Conservation (phyloP, 2,888 invertebrate species). For the Drosophila nr. perissopoda region DNA sequence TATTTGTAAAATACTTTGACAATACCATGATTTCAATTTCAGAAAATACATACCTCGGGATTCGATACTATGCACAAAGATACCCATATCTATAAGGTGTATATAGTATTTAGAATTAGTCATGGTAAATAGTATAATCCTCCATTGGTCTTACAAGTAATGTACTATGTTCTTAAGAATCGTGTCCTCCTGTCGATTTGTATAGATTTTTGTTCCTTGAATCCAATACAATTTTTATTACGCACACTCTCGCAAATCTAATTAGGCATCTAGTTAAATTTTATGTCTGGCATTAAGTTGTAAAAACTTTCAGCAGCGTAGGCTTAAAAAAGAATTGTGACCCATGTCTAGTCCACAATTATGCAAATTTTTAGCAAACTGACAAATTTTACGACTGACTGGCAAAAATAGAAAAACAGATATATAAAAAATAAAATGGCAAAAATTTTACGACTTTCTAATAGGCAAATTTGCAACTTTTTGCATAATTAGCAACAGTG, state of each 20-base stretch:
- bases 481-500: slow-evolving; percentile 66
- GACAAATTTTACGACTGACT: slow-evolving; percentile 49
- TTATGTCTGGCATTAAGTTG: slow-evolving; percentile 47
- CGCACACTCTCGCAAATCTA: slow-evolving; percentile 21
- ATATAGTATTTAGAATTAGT: neutral
- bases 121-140: neutral
- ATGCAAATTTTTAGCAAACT: slow-evolving; percentile 48
- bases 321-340: slow-evolving; percentile 34
- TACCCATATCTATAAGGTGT: neutral
- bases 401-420: neutral
- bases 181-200: neutral
- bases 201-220: neutral
- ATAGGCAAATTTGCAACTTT: slow-evolving; percentile 73
- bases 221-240: slow-evolving; percentile 1
- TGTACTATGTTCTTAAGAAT: neutral
- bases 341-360: slow-evolving; percentile 46
- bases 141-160: neutral
- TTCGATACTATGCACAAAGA: neutral
- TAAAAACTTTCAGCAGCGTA: slow-evolving; percentile 43
- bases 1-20: neutral
- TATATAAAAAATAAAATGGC: slow-evolving; percentile 38
- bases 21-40: neutral
- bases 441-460: slow-evolving; percentile 70
- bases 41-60: neutral
- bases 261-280: slow-evolving; percentile 46